Conservation (phyloP, 64 coral and sea anemone genomes). For the Stichodactyla mertensii region DNA sequence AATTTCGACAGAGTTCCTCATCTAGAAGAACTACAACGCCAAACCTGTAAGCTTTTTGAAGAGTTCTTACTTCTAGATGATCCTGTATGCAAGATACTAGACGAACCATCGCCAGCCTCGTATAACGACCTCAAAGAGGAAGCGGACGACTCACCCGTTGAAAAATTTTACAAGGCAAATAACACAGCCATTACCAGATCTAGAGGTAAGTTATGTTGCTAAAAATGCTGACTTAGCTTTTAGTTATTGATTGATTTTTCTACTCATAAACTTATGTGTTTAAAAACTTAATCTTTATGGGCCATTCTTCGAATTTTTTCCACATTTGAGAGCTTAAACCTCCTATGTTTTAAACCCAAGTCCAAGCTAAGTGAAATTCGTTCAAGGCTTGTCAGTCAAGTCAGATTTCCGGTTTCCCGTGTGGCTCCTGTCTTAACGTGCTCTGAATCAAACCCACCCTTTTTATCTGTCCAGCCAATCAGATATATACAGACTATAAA, state of each 20-base stretch:
- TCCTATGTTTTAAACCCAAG: neutral
- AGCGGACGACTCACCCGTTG: neutral
- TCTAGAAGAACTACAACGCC: constrained; percentile 43
- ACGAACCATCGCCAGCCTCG: neutral
- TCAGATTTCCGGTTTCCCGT: neutral
- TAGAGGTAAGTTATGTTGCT: neutral
- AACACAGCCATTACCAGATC: neutral
- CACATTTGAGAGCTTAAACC: neutral
- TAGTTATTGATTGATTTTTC: neutral
- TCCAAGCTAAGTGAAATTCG: neutral
- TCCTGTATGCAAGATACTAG: neutral
- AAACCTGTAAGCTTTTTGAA: constrained; percentile 66
- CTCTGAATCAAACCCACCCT: neutral
- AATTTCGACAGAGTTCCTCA: constrained; percentile 24
- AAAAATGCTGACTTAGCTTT: neutral
- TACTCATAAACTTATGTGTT: neutral
- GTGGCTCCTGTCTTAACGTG: neutral
- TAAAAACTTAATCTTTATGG: neutral
- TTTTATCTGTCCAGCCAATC: no score
- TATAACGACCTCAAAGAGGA: neutral
- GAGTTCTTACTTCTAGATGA: constrained; percentile 61
- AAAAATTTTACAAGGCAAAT: neutral
- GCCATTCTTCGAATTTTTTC: no score
- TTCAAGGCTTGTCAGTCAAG: neutral
- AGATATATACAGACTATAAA: no score